These are phyloP conservation scores for Sphaerodactylus townsendi DNA, from an alignment of 2,113 vertebrate genomes.

Conservation along the genomic window DNA sequence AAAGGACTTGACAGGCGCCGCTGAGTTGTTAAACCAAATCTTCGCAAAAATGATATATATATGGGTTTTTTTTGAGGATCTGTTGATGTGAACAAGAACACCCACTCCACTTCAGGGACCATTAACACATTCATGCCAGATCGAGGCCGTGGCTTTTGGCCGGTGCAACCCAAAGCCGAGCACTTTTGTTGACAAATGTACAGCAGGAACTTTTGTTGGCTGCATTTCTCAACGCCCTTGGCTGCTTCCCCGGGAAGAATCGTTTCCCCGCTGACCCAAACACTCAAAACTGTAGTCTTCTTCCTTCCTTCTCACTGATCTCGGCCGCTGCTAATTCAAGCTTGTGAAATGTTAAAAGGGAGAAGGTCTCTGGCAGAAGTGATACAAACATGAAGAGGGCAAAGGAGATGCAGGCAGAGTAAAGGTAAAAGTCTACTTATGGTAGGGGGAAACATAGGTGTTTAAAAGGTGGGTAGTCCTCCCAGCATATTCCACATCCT, in stretches of 20 bases:
- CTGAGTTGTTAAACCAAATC: background rate
- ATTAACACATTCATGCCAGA: background rate
- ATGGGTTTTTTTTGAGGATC: background rate
- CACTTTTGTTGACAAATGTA: background rate
- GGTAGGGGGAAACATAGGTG: background rate
- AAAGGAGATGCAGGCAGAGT: conserved; percentile 30
- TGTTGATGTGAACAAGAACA: background rate
- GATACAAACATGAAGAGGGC: conserved; percentile 25
- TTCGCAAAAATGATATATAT: background rate
- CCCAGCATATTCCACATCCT: background rate
- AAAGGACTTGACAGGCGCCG: background rate
- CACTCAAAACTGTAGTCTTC: conserved; percentile 21
- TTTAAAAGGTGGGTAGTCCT: fast-evolving
- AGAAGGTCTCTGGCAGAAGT: conserved; percentile 29
- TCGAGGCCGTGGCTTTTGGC: background rate
- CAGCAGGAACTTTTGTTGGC: background rate
- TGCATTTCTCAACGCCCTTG: conserved; percentile 66
- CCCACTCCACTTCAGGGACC: background rate
- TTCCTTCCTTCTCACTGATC: conserved; percentile 54
- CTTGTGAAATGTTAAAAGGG: conserved; percentile 54
- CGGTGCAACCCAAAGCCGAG: background rate
- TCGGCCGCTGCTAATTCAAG: conserved; percentile 55
- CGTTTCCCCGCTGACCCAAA: conserved; percentile 51
- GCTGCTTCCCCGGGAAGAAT: conserved; percentile 34
- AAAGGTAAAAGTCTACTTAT: conserved; percentile 4